These are phyloP conservation scores for Pycnonotus jocosus DNA, from an alignment of 2,113 vertebrate species.

Conservation along the genomic window DNA sequence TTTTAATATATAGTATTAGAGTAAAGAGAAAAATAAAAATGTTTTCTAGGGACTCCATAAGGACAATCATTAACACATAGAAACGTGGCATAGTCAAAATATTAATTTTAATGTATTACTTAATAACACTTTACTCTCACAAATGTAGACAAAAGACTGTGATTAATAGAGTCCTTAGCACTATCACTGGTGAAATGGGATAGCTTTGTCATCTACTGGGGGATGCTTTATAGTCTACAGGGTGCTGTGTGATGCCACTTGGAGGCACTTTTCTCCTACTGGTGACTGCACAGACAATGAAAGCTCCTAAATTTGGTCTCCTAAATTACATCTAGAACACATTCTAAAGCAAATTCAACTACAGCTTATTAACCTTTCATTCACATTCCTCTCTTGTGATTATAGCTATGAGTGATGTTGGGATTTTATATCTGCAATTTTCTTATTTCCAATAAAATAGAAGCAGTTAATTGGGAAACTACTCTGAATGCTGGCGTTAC, in stretches of 20 bases:
- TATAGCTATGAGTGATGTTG: not conserved
- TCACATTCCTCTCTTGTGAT: not conserved
- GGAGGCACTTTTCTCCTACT: not conserved
- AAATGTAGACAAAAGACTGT: not conserved
- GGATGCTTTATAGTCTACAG: not conserved
- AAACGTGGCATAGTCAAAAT: not conserved
- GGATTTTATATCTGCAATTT: not conserved
- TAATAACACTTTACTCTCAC: not conserved
- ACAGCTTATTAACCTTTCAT: conserved; percentile 5
- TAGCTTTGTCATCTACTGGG: not conserved
- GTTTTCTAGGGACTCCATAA: not conserved
- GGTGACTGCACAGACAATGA: not conserved
- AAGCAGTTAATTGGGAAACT: not conserved
- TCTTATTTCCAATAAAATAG: not conserved
- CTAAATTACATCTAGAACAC: not conserved
- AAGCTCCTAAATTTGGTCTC: not conserved
- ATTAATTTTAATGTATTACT: not conserved
- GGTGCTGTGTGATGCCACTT: not conserved
- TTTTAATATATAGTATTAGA: not conserved
- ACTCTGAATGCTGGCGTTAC: not conserved
- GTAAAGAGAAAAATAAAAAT: not conserved
- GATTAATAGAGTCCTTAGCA: not conserved
- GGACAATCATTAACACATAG: not conserved
- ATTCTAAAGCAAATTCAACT: not conserved
- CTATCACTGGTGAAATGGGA: not conserved